phyloP scores from a whole-genome alignment of 2,113 vertebrate genomes.

The Gallinago media region DNA sequence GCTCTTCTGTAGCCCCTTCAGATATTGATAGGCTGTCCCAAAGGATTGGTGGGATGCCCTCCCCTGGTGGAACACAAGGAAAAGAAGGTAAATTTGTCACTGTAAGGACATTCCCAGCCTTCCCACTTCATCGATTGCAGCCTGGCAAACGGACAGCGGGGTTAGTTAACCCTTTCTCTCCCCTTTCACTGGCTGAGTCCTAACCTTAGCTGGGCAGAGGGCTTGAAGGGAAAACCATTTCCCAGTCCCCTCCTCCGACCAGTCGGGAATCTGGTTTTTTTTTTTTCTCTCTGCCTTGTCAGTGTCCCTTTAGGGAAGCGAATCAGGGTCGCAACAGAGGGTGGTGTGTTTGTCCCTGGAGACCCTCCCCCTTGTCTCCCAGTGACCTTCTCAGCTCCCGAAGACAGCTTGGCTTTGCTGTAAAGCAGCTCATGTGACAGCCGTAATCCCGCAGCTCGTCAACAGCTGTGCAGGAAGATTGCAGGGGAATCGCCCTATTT shows the following conservation, averaged over 20 bases:
- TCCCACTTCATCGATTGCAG: not conserved
- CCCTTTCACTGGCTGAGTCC: not conserved
- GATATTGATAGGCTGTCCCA: not conserved
- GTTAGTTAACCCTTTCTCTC: not conserved
- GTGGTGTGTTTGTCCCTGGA: not conserved
- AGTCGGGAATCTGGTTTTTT: fast-evolving
- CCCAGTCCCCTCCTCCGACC: not conserved
- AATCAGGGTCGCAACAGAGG: not conserved
- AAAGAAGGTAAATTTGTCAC: not conserved
- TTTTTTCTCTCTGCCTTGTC: not conserved
- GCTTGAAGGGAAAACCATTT: not conserved
- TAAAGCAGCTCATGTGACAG: slow-evolving; percentile 82
- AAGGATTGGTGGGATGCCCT: not conserved
- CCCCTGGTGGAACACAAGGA: not conserved
- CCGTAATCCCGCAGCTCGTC: slow-evolving; percentile 78
- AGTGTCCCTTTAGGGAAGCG: not conserved
- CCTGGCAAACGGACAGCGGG: not conserved
- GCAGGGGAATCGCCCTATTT: slow-evolving; percentile 82
- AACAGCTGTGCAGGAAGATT: slow-evolving; percentile 72
- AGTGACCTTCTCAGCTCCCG: slow-evolving; percentile 78
- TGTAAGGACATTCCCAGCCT: not conserved
- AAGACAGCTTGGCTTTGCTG: slow-evolving; percentile 83
- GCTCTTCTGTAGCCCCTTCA: too few relatives aligned
- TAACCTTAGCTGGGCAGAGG: not conserved
- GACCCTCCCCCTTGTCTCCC: slow-evolving; percentile 28